These are phyloP conservation scores for Lampris incognitus DNA, from an alignment of 2,113 vertebrate species.

Conservation along the genomic window DNA sequence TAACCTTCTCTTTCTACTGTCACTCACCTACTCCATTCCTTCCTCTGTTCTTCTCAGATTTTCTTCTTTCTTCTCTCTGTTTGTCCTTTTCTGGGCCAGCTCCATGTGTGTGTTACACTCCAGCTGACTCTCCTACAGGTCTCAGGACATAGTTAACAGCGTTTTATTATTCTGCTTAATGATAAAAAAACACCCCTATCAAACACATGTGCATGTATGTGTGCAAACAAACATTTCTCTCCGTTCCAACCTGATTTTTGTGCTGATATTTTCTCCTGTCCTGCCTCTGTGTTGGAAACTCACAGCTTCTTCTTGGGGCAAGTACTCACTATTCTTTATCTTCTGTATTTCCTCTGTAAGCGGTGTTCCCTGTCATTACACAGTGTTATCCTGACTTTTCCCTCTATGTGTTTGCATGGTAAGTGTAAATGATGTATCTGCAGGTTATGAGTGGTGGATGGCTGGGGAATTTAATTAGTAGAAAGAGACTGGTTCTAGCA, in stretches of 20 bases:
- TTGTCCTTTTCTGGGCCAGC: conserved; percentile 32
- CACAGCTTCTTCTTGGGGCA: conserved; percentile 89
- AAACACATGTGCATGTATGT: neutral
- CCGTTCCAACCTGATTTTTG: conserved; percentile 44
- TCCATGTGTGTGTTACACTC: conserved; percentile 8
- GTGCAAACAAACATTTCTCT: conserved; percentile 58
- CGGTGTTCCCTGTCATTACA: neutral
- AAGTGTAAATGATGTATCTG: conserved; percentile 3
- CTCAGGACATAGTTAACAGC: conserved; percentile 13
- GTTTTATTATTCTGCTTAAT: conserved; percentile 7
- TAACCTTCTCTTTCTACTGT: conserved; percentile 74
- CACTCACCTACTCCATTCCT: conserved; percentile 37
- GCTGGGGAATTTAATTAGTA: conserved; percentile 20
- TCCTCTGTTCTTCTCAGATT: conserved; percentile 3
- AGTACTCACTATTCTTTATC: conserved; percentile 87
- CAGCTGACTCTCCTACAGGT: conserved; percentile 22
- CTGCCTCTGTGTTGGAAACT: conserved; percentile 85
- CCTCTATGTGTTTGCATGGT: conserved; percentile 19
- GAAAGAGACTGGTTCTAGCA: conserved; percentile 33
- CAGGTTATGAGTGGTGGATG: neutral
- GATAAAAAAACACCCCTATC: conserved; percentile 2
- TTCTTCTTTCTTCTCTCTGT: neutral
- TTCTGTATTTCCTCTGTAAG: conserved; percentile 73
- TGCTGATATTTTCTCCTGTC: conserved; percentile 58
- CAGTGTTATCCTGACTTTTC: conserved; percentile 24